phyloP scores from a whole-genome alignment of 1,140 invertebrate species.

The Conopomorpha cramerella region DNA sequence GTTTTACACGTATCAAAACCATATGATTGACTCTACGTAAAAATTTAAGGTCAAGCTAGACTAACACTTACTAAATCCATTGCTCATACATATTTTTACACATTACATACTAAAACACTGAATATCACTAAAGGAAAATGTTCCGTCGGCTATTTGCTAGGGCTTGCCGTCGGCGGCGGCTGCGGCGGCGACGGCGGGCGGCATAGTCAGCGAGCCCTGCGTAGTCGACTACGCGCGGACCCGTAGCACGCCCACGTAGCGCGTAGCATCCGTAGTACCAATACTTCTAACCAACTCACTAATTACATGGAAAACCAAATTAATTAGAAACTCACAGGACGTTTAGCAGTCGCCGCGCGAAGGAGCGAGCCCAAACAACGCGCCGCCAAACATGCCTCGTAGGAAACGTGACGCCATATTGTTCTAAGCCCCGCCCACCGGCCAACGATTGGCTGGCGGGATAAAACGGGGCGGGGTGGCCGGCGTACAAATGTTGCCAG shows the following conservation, averaged over 20 bases:
- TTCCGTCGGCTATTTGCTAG: neutral
- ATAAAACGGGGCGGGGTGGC: slow-evolving; percentile 23
- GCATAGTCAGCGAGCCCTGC: neutral
- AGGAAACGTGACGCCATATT: slow-evolving; percentile 41
- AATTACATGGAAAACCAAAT: neutral
- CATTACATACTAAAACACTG: too few species aligned
- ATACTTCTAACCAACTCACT: neutral
- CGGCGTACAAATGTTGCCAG: slow-evolving; percentile 54
- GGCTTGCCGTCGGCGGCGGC: too few species aligned
- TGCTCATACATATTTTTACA: too few species aligned
- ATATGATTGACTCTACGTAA: too few species aligned
- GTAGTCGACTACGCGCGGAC: too few species aligned
- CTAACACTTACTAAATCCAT: too few species aligned
- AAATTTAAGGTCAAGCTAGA: too few species aligned
- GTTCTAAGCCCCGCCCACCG: slow-evolving; percentile 26
- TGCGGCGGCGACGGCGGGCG: neutral
- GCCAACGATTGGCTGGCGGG: slow-evolving; percentile 23
- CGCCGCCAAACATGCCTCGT: slow-evolving; percentile 1
- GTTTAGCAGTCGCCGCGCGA: neutral
- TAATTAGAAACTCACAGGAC: neutral
- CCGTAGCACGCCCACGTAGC: neutral
- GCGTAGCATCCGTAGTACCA: neutral
- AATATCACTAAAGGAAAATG: too few species aligned
- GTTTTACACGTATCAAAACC: too few species aligned
- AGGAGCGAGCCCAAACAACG: slow-evolving; percentile 1